A percentile compares a stretch with the other conserved stretches of the same genome.
phyloP scores from a whole-genome alignment of 2,888 invertebrate genomes.

The Clistopyga incitator region DNA sequence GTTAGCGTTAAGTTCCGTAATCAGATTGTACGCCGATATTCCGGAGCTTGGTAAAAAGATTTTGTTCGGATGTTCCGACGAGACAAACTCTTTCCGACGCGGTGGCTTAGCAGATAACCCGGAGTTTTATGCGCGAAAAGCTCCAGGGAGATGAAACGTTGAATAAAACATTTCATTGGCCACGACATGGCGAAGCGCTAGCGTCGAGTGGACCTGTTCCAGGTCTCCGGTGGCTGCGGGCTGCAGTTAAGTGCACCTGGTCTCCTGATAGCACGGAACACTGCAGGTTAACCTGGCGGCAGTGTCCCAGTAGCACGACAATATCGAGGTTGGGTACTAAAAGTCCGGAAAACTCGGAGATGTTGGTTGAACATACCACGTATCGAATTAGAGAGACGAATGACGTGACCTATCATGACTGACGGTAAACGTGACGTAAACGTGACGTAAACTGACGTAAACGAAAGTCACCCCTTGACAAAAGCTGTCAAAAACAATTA shows the following conservation, averaged over 20 bases:
- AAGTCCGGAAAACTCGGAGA: background rate
- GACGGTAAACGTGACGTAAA: too few species aligned
- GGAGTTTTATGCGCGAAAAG: constrained; percentile 9
- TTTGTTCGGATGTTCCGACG: background rate
- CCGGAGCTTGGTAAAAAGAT: background rate
- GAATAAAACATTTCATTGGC: constrained; percentile 21
- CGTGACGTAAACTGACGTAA: too few species aligned
- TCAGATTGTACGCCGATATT: background rate
- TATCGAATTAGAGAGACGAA: constrained; percentile 15
- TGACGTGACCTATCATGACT: constrained; percentile 30
- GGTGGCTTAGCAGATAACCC: constrained; percentile 1
- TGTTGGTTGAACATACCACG: constrained; percentile 7
- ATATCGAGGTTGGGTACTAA: background rate
- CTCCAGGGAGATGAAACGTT: background rate
- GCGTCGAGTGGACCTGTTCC: constrained; percentile 34
- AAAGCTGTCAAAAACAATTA: too few species aligned
- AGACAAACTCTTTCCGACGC: background rate
- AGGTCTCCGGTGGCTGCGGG: constrained; percentile 37
- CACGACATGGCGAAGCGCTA: background rate
- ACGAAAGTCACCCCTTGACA: too few species aligned
- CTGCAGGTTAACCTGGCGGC: constrained; percentile 44
- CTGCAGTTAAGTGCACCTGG: constrained; percentile 58
- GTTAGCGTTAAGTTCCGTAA: background rate
- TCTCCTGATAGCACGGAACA: constrained; percentile 30
- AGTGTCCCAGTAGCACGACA: constrained; percentile 4